phyloP scores from a whole-genome alignment of 2,113 vertebrate species.

The Oenanthe oenanthe region DNA sequence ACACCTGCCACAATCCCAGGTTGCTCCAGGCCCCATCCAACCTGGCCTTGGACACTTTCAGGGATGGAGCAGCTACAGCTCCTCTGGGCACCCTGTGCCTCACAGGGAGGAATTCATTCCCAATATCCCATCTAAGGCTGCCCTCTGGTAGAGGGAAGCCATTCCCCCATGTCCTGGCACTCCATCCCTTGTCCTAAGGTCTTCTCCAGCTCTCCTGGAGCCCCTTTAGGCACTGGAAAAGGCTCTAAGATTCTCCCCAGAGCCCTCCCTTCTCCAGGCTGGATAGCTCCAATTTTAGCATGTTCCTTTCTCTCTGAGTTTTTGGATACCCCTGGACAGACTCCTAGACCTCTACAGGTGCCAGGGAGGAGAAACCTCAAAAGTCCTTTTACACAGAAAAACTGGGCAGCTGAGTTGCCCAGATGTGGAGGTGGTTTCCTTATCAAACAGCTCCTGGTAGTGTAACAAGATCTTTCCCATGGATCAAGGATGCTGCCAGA shows the following conservation, averaged over 20 bases:
- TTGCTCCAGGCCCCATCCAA: fast-evolving
- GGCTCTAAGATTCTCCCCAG: not conserved
- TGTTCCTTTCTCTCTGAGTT: not conserved
- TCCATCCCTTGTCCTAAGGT: not conserved
- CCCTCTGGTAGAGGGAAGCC: not conserved
- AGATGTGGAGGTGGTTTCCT: not conserved
- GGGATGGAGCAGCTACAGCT: not conserved
- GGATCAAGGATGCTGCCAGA: not conserved
- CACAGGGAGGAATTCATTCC: not conserved
- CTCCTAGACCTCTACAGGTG: not conserved
- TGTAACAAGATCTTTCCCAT: not conserved
- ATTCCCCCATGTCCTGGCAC: not conserved
- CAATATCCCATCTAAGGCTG: not conserved
- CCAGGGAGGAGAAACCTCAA: not conserved
- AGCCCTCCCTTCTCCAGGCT: not conserved
- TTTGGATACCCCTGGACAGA: not conserved
- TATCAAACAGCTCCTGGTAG: not conserved
- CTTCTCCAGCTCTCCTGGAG: not conserved
- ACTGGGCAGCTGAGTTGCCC: not conserved
- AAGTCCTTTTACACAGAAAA: not conserved
- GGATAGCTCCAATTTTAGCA: not conserved
- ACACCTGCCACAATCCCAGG: not conserved
- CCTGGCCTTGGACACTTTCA: not conserved
- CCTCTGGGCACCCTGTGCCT: not conserved
- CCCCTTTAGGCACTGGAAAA: not conserved